A percentile compares a stretch with the other conserved stretches of the same genome.
Conservation (phyloP, 2,888 invertebrate species). For the Trichopria drosophilae region DNA sequence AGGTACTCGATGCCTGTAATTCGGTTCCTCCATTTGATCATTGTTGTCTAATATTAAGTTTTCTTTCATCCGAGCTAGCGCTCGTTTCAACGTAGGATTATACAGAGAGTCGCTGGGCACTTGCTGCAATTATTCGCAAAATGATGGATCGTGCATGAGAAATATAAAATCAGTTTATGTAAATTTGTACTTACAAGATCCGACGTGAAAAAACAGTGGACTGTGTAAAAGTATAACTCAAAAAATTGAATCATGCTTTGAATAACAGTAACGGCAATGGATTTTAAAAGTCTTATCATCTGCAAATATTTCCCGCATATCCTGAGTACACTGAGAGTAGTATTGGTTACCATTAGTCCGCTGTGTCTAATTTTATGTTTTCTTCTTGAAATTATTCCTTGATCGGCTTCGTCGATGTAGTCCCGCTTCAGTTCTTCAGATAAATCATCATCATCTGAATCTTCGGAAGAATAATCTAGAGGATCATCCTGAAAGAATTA, state of each 20-base stretch:
- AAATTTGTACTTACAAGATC: conserved; percentile 71
- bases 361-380: conserved; percentile 52
- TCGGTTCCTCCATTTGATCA: conserved; percentile 48
- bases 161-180: conserved; percentile 3
- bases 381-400: conserved; percentile 44
- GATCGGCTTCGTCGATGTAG: conserved; percentile 68
- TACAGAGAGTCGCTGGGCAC: conserved; percentile 63
- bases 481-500: conserved; percentile 56
- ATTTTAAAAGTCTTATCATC: conserved; percentile 85
- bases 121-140: conserved; percentile 61
- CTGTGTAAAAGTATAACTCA: conserved; percentile 90
- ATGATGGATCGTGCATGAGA: too few species aligned
- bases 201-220: conserved; percentile 81
- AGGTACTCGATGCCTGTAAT: conserved; percentile 57
- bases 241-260: conserved; percentile 88
- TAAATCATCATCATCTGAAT: conserved; percentile 66
- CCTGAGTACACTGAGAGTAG: conserved; percentile 84
- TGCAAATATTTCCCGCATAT: conserved; percentile 91
- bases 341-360: conserved; percentile 81
- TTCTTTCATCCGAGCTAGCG: conserved; percentile 77
- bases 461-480: conserved; percentile 60
- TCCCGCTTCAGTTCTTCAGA: conserved; percentile 72
- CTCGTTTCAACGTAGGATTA: conserved; percentile 71
- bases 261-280: conserved; percentile 90
- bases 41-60: conserved; percentile 65